phyloP scores from a whole-genome alignment of 2,888 invertebrate genomes.

The Pegoplata infirma region DNA sequence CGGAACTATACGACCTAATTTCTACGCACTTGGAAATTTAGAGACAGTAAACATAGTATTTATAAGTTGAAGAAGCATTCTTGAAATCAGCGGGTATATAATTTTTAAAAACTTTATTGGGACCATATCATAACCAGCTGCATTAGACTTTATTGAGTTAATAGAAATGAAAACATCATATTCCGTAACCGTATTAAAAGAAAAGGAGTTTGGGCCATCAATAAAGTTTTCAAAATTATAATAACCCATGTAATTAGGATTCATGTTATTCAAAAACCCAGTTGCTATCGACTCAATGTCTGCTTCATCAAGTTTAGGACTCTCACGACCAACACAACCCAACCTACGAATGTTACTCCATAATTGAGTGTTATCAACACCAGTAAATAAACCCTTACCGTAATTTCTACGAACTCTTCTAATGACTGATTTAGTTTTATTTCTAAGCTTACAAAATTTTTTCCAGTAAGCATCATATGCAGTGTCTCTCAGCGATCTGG shows the following conservation, averaged over 20 bases:
- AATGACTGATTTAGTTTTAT: slow-evolving; percentile 16
- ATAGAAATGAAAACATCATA: not conserved
- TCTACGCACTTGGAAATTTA: not conserved
- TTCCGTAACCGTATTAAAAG: not conserved
- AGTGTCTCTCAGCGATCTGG: not conserved
- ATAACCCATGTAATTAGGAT: not conserved
- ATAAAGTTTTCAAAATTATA: not conserved
- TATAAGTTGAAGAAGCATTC: not conserved
- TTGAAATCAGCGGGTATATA: slow-evolving; percentile 4
- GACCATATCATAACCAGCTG: slow-evolving; percentile 4
- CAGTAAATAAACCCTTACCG: not conserved
- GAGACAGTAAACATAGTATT: not conserved
- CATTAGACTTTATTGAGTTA: slow-evolving; percentile 10
- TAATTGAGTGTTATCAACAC: not conserved
- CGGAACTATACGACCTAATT: not conserved
- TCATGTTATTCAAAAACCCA: not conserved
- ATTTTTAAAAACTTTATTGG: slow-evolving; percentile 4
- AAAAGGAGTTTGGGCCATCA: not conserved
- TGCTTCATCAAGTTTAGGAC: not conserved
- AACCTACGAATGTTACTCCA: not conserved
- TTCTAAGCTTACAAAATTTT: not conserved
- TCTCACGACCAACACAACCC: not conserved
- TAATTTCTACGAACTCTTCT: slow-evolving; percentile 9
- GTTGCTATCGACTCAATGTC: not conserved
- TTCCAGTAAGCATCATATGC: not conserved